Conservation (phyloP, 2,113 vertebrate species). For the Protomyctophum bolini region DNA sequence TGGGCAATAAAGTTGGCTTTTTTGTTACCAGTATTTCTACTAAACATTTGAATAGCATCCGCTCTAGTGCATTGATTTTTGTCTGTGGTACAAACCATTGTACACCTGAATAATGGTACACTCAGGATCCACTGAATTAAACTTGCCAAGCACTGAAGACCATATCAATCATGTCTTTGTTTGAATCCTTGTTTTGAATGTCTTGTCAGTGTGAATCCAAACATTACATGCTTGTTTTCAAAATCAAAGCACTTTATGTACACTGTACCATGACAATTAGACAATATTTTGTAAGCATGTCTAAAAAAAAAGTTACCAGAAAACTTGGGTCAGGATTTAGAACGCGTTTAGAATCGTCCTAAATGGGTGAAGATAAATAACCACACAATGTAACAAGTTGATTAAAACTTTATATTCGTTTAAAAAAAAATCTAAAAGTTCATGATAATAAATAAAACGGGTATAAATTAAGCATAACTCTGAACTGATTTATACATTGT, state of each 20-base stretch:
- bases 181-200: background rate
- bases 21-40: conserved; percentile 24
- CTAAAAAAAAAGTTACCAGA: too few species aligned
- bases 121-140: background rate
- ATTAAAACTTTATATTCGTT: conserved; percentile 47
- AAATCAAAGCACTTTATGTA: too few species aligned
- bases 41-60: background rate
- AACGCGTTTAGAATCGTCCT: too few species aligned
- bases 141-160: background rate
- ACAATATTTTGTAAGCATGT: too few species aligned
- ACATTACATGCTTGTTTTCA: too few species aligned
- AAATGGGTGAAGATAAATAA: too few species aligned
- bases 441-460: conserved; percentile 34
- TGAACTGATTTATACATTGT: conserved; percentile 31
- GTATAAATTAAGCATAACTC: conserved; percentile 21
- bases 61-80: background rate
- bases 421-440: background rate
- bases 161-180: background rate
- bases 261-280: too few species aligned
- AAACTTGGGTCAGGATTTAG: too few species aligned
- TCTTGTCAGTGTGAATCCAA: background rate
- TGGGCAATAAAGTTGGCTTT: background rate
- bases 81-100: background rate
- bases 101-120: background rate
- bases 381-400: background rate